Percentiles rank a stretch among this genome's conserved stretches.
These are phyloP conservation scores for Spilosoma lubricipeda DNA, from an alignment of 2,888 invertebrate genomes.

Conservation along the genomic window DNA sequence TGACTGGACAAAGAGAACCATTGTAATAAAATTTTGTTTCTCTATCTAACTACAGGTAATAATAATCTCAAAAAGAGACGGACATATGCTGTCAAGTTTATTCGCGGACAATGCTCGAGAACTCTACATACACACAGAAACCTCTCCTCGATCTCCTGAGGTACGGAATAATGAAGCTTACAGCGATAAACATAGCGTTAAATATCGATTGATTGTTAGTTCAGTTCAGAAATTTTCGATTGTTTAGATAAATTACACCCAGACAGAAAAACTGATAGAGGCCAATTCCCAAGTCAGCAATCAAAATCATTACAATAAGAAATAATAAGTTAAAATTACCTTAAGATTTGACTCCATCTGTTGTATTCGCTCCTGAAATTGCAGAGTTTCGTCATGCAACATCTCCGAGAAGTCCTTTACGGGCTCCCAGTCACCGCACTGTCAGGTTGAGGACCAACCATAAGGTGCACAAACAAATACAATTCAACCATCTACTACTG, in stretches of 20 bases:
- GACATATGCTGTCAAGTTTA: too few species aligned
- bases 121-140: too few species aligned
- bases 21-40: neutral
- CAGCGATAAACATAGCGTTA: too few species aligned
- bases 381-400: constrained; percentile 56
- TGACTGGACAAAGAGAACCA: constrained; percentile 49
- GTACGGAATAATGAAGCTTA: too few species aligned
- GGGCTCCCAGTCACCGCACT: constrained; percentile 75
- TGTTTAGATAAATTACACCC: too few species aligned
- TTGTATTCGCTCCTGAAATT: constrained; percentile 64
- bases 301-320: neutral
- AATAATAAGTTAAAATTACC: constrained; percentile 44
- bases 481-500: neutral
- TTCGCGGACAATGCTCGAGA: too few species aligned
- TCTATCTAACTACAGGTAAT: neutral
- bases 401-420: constrained; percentile 65
- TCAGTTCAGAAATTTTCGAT: too few species aligned
- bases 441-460: constrained; percentile 15
- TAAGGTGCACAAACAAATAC: constrained; percentile 2
- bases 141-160: too few species aligned
- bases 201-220: too few species aligned
- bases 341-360: constrained; percentile 69
- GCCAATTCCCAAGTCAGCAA: too few species aligned
- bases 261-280: too few species aligned
- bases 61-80: too few species aligned